Conservation (phyloP, 2,113 vertebrate genomes). For the Danio rerio region GRCz12tu NC_133182.1:78011001-78011500, state of each 20-base stretch:
- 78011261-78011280: conserved; percentile 59
- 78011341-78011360: not conserved
- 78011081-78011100: conserved; percentile 35
- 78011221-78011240: conserved; percentile 63
- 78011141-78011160: not conserved
- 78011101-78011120: not conserved
- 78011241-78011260: conserved; percentile 43
- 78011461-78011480: not conserved
- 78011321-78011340: conserved; percentile 9
- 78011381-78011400: conserved; percentile 51
- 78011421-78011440: conserved; percentile 50
- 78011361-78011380: conserved; percentile 42
- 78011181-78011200: conserved; percentile 16
- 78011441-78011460: not conserved
- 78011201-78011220: not conserved
- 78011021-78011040: conserved; percentile 49
- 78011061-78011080: conserved; percentile 44
- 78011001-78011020: conserved; percentile 32
- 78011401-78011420: conserved; percentile 21
- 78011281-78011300: not conserved
- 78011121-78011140: not conserved
- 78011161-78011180: not conserved
- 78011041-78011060: conserved; percentile 47
- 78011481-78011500: too few species aligned
- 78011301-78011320: conserved; percentile 52